phyloP scores from a whole-genome alignment of 2,113 vertebrate species.

The Larimichthys crocea region DNA sequence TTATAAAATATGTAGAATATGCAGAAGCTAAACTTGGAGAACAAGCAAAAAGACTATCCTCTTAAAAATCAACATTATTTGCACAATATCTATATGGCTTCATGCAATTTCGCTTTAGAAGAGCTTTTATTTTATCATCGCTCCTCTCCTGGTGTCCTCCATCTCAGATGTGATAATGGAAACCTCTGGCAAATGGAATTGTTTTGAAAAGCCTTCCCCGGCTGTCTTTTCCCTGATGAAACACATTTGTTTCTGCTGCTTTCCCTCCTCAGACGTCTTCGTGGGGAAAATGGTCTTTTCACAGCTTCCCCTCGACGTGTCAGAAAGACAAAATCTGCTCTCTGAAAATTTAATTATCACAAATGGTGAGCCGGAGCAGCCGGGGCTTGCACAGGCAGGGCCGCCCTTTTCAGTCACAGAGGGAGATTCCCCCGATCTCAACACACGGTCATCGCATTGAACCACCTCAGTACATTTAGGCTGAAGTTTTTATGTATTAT shows the following conservation, averaged over 20 bases:
- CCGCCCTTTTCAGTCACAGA: slow-evolving; percentile 2
- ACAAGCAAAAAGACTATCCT: neutral
- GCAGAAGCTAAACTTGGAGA: too few relatives aligned
- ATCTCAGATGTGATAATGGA: slow-evolving; percentile 62
- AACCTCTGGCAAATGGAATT: slow-evolving; percentile 57
- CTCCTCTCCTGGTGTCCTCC: slow-evolving; percentile 26
- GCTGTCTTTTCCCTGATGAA: slow-evolving; percentile 59
- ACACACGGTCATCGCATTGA: neutral
- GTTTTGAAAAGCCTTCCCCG: slow-evolving; percentile 54
- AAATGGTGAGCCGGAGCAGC: slow-evolving; percentile 43
- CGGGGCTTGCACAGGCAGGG: slow-evolving; percentile 30
- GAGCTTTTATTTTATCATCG: slow-evolving; percentile 24
- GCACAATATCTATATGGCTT: slow-evolving; percentile 3
- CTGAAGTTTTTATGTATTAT: neutral
- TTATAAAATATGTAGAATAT: neutral
- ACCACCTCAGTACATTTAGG: neutral
- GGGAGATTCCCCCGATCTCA: slow-evolving; percentile 18
- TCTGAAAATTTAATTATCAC: slow-evolving; percentile 73
- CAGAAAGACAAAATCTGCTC: slow-evolving; percentile 53
- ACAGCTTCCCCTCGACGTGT: slow-evolving; percentile 57
- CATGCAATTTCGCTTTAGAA: neutral
- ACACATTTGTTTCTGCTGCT: slow-evolving; percentile 65
- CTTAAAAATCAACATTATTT: neutral
- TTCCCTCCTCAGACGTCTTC: slow-evolving; percentile 30
- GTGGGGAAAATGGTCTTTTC: slow-evolving; percentile 50